These are phyloP conservation scores for Rotaria socialis DNA, from an alignment of 2,888 invertebrate species.

Conservation along the genomic window DNA sequence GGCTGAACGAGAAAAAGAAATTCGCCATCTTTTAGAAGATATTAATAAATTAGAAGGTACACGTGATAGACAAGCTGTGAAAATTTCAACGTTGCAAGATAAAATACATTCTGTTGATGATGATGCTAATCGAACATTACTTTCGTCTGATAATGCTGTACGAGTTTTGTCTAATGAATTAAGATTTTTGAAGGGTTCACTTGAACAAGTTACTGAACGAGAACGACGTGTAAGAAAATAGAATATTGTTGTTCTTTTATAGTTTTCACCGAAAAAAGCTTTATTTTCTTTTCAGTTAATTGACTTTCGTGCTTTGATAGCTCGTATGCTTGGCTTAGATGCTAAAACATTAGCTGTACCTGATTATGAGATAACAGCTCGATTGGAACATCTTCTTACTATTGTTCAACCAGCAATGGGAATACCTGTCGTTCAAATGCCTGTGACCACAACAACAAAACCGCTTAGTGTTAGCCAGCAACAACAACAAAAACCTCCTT, in stretches of 20 bases:
- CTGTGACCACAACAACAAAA: not conserved
- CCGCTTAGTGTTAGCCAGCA: not conserved
- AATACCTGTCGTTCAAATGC: not conserved
- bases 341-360: constrained; percentile 58
- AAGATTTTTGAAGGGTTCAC: constrained; percentile 54
- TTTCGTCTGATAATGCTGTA: constrained; percentile 56
- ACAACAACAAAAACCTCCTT: not conserved
- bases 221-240: constrained; percentile 50
- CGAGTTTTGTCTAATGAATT: constrained; percentile 58
- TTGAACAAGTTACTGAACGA: constrained; percentile 51
- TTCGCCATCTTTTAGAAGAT: constrained; percentile 52
- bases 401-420: constrained; percentile 42
- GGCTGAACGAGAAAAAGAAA: constrained; percentile 54
- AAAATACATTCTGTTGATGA: constrained; percentile 51
- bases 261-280: not conserved
- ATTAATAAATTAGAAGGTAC: constrained; percentile 56
- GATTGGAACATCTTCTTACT: constrained; percentile 48
- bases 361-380: constrained; percentile 60
- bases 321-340: constrained; percentile 60
- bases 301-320: constrained; percentile 58
- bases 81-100: constrained; percentile 54
- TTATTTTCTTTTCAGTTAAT: constrained; percentile 53
- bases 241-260: constrained; percentile 48
- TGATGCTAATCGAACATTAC: constrained; percentile 51
- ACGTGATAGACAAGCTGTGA: constrained; percentile 56